Base-by-base conservation (phyloP, 2,888 invertebrate genomes). In the Cabera pusaria region DNA sequence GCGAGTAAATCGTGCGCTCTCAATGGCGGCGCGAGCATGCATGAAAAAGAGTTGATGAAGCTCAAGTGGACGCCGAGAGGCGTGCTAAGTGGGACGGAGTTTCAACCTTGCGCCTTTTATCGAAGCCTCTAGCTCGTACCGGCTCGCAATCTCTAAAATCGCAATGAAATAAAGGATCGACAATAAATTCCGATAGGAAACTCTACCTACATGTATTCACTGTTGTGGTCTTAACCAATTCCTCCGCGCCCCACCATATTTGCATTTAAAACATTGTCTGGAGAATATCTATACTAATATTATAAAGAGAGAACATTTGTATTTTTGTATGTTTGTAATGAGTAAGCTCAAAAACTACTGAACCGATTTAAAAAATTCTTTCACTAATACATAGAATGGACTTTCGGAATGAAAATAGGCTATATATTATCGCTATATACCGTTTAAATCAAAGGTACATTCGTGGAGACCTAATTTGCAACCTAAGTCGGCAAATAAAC, bases 11-110 rank as follows among this genome's bases (percentile, higher is more conserved):
- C 56, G 59, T 50, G 50, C 53, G 46, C 57, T 49, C 50, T 51
- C 42, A 58, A 60, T 52, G 46, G 40, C 37, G 29, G 37, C 50
- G 49, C 45, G 53, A 59, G 64, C 56, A 46, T 56, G 51, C 44
- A 45, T 64, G 56, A 61, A 66, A n/a, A 56, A 63, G 56, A 55
- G 59, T 56, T 65, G 68, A 68, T 59, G 64, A 60, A 55, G 48
- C 64, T 58, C 47, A 52, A 64, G 58, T 49, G 49, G 42, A 27
- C 22, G 52, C 49, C 40, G 51, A 59, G 57, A 38, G 52, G 37
- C 45, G 43, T 19, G 36, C 45, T 24, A 40, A 44, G 44, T 39
- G 43, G 37, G 35, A 23, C 44, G 22, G 35, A 39, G 38, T 36
- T 37, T 31, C 41, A 52, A 44, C 41, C 47, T 45, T 44, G 43